Evolutionary conservation across 2,888 invertebrate species (phyloP).

Genomic region (Eustalomyia histrio): DNA sequence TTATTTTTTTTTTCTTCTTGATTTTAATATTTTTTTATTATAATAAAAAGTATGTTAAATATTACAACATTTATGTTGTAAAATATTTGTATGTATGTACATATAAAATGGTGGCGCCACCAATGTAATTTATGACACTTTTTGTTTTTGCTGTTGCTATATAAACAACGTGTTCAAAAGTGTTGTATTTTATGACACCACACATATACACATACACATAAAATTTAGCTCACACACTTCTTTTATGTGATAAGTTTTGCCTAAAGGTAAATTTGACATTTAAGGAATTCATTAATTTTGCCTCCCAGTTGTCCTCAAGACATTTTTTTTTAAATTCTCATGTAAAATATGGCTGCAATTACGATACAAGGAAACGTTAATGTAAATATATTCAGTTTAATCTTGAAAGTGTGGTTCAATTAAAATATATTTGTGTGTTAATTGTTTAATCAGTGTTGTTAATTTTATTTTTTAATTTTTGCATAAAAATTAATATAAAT

Average conservation of each 20-base stretch:
- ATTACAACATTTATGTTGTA: conserved; percentile 7
- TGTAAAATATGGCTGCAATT: no score
- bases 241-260: background rate
- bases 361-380: no score
- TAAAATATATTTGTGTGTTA: no score
- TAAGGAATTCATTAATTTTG: background rate
- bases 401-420: no score
- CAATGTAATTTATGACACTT: conserved; percentile 59
- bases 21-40: conserved; percentile 3
- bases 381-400: no score
- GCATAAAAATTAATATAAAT: no score
- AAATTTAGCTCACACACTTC: background rate
- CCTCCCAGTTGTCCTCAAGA: no score
- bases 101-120: conserved; percentile 50
- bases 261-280: background rate
- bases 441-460: no score
- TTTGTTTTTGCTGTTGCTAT: conserved; percentile 21
- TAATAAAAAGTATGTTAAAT: background rate
- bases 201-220: background rate
- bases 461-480: no score
- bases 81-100: no score
- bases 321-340: no score
- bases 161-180: conserved; percentile 2
- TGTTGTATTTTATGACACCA: conserved; percentile 1
- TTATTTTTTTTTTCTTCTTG: no score